Evolutionary conservation across 2,113 vertebrate genomes (phyloP).

Genomic region (zebrafish (Danio rerio)): DNA sequence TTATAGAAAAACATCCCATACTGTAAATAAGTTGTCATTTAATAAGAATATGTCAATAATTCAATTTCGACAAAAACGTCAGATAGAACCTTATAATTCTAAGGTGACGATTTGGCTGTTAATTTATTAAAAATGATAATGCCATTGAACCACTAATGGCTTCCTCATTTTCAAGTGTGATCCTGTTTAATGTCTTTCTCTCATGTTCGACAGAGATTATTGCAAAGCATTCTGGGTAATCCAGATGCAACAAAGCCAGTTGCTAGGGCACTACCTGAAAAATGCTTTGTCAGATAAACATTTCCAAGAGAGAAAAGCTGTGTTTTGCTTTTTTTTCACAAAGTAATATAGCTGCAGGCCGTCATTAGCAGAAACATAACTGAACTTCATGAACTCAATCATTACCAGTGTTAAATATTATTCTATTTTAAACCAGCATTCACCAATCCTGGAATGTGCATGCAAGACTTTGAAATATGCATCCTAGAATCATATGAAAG

Average conservation of each 20-base stretch:
- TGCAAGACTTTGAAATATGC: conserved; percentile 11
- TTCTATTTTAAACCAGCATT: neutral
- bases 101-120: no score
- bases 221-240: conserved; percentile 68
- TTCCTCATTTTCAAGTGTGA: neutral
- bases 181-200: conserved; percentile 39
- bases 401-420: neutral
- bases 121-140: no score
- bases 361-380: neutral
- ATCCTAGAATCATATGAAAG: conserved; percentile 61
- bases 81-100: no score
- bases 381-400: neutral
- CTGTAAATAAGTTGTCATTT: no score
- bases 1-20: no score
- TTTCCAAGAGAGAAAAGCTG: conserved; percentile 30
- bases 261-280: conserved; percentile 69
- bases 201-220: conserved; percentile 55
- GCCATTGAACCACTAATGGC: no score
- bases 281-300: conserved; percentile 60
- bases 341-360: neutral
- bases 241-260: conserved; percentile 68
- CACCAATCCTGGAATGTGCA: neutral
- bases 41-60: no score
- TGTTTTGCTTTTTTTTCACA: conserved; percentile 39
- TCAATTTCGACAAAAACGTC: no score